phyloP scores from a whole-genome alignment of 2,797 vertebrate genomes.

The Hypotaenidia philippensis region DNA sequence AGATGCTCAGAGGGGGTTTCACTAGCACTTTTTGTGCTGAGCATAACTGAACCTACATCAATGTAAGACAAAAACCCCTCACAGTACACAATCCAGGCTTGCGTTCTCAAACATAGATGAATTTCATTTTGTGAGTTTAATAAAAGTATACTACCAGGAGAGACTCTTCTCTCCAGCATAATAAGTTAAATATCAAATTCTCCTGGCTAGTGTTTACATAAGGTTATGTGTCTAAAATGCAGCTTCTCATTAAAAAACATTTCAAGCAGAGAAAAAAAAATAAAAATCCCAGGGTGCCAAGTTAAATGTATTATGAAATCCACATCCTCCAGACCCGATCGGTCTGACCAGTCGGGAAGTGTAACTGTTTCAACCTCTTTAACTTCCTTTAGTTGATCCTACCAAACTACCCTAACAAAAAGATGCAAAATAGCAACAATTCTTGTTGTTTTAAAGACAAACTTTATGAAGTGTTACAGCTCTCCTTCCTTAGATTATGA shows the following conservation, averaged over 20 bases:
- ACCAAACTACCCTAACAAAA: not conserved
- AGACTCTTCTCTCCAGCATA: not conserved
- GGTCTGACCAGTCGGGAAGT: not conserved
- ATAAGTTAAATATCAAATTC: slow-evolving; percentile 27
- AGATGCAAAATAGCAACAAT: not conserved
- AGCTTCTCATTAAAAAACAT: slow-evolving; percentile 22
- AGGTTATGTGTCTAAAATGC: not conserved
- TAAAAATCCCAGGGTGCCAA: not conserved
- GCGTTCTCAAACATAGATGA: not conserved
- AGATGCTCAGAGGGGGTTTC: slow-evolving; percentile 36
- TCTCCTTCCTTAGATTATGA: not conserved
- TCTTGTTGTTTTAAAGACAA: not conserved
- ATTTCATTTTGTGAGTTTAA: not conserved
- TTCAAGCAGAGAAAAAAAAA: slow-evolving; percentile 15
- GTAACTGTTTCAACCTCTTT: not conserved
- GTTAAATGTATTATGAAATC: slow-evolving; percentile 21
- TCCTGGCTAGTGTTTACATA: not conserved
- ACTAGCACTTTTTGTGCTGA: slow-evolving; percentile 16
- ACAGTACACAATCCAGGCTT: not conserved
- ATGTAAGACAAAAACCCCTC: not conserved
- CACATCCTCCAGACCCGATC: not conserved
- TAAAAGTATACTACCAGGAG: not conserved
- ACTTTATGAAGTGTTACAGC: not conserved
- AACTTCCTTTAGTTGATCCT: not conserved
- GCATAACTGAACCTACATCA: slow-evolving; percentile 5